A percentile compares a stretch with the other conserved stretches of the same genome.
Evolutionary conservation across 1,140 invertebrate genomes (phyloP).

Genomic region (Drosophila mayri): DNA sequence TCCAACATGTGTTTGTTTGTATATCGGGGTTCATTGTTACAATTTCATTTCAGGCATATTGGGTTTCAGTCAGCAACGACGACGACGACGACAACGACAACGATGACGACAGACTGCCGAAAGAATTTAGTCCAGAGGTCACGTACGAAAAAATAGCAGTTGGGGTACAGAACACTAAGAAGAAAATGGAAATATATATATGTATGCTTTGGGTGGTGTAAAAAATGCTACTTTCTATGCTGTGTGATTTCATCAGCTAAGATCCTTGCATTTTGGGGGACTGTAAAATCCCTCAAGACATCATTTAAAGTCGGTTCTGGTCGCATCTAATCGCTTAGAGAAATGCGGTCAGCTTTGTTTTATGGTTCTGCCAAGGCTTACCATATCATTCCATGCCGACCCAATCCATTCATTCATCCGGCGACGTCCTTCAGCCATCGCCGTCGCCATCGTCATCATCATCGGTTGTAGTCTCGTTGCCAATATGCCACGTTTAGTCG

Average conservation of each 20-base stretch:
- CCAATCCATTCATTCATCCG: constrained; percentile 34
- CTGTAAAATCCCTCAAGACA: constrained; percentile 22
- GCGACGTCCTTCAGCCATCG: constrained; percentile 43
- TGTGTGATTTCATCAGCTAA: constrained; percentile 34
- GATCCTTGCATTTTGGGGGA: background rate
- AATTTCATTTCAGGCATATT: constrained; percentile 78
- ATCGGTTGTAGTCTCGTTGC: constrained; percentile 56
- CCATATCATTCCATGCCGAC: constrained; percentile 6
- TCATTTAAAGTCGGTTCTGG: constrained; percentile 47
- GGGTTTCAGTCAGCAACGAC: constrained; percentile 58
- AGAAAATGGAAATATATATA: background rate
- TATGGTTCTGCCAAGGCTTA: constrained; percentile 46
- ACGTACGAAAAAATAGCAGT: constrained; percentile 49
- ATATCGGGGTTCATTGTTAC: constrained; percentile 75
- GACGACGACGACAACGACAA: constrained; percentile 7
- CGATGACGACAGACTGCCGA: constrained; percentile 54
- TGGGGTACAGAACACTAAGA: constrained; percentile 9
- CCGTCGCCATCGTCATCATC: constrained; percentile 19
- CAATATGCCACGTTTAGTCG: constrained; percentile 73
- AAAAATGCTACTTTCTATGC: constrained; percentile 11
- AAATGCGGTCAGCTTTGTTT: constrained; percentile 60
- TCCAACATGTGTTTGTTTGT: constrained; percentile 40
- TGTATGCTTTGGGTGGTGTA: background rate
- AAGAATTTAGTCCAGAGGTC: constrained; percentile 74
- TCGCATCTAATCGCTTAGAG: constrained; percentile 54